phyloP scores from a whole-genome alignment of 2,113 vertebrate genomes.

The Menura novaehollandiae region DNA sequence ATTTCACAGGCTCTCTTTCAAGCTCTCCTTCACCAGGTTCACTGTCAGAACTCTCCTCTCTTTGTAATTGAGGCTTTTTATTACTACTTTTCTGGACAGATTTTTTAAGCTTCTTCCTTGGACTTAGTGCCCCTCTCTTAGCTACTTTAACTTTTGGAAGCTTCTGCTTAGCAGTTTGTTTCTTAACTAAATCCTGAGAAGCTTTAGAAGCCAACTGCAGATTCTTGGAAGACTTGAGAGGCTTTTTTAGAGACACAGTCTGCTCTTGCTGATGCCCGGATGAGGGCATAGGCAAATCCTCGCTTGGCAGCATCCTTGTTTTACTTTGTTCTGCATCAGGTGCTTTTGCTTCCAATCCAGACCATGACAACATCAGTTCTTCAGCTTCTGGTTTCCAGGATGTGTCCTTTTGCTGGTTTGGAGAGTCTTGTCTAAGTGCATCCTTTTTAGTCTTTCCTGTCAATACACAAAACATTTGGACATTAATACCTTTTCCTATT shows the following conservation, averaged over 20 bases:
- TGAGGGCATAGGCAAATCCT: not conserved
- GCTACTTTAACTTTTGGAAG: not conserved
- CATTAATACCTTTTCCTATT: not conserved
- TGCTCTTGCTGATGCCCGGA: not conserved
- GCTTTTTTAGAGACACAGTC: not conserved
- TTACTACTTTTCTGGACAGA: not conserved
- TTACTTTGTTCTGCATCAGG: not conserved
- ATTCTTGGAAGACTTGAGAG: not conserved
- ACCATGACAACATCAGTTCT: not conserved
- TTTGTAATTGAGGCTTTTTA: not conserved
- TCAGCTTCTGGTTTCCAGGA: not conserved
- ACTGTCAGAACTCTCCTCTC: not conserved
- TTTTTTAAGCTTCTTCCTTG: not conserved
- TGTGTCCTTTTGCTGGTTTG: not conserved
- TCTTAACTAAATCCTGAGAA: not conserved
- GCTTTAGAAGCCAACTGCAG: not conserved
- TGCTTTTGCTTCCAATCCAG: not conserved
- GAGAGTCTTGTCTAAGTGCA: not conserved
- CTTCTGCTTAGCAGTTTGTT: not conserved
- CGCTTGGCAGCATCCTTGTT: not conserved
- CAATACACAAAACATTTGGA: not conserved
- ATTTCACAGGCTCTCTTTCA: not conserved
- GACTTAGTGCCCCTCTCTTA: not conserved
- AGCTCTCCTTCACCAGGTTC: not conserved
- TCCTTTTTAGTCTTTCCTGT: slow-evolving; percentile 14